Evolutionary conservation across 2,113 vertebrate genomes (phyloP).

Genomic region (Petromus typicus): DNA sequence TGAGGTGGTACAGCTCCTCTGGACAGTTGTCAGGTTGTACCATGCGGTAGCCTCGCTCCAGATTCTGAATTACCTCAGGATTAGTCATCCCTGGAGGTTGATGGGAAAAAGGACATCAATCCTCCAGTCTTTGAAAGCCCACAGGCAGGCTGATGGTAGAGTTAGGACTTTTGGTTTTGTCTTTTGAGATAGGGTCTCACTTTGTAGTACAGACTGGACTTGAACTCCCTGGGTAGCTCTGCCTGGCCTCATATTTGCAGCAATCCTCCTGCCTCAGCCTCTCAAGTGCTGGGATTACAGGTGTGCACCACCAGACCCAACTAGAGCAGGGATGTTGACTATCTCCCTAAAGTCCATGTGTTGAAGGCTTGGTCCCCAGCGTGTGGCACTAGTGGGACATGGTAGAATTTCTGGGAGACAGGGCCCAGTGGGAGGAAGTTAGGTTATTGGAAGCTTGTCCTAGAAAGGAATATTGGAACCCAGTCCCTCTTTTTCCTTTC

Average conservation of each 20-base stretch:
- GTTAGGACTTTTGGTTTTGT: background rate
- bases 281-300: background rate
- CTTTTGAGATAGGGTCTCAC: background rate
- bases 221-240: background rate
- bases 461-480: background rate
- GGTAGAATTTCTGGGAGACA: background rate
- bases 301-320: background rate
- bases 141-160: background rate
- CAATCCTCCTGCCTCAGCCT: background rate
- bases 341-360: background rate
- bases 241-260: background rate
- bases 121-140: background rate
- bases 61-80: constrained; percentile 96
- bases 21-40: constrained; percentile 94
- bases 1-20: constrained; percentile 91
- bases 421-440: background rate
- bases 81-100: constrained; percentile 94
- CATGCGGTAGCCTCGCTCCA: constrained; percentile 97
- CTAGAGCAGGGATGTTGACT: background rate
- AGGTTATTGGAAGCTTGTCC: background rate
- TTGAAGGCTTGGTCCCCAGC: background rate
- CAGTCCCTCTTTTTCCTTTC: background rate
- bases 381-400: background rate
- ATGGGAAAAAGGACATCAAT: constrained; percentile 29
- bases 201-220: background rate